Percentiles rank a stretch among this genome's conserved stretches.
Conservation (phyloP, 1,140 invertebrate species). For the Calliopsis andreniformis region DNA sequence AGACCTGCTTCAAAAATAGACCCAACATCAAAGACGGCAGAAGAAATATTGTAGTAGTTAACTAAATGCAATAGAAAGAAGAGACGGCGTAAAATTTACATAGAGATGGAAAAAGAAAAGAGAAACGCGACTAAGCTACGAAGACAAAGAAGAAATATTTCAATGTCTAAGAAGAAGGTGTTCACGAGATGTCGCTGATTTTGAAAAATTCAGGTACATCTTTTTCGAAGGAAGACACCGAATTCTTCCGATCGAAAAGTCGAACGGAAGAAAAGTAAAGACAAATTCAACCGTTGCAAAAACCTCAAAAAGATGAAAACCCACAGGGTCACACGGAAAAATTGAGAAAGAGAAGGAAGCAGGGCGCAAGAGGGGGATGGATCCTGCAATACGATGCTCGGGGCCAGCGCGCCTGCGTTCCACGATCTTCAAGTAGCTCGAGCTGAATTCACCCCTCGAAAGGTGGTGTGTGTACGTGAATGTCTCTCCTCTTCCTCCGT, state of each 20-base stretch:
- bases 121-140: too few relatives aligned
- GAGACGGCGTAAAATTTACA: too few relatives aligned
- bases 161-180: neutral
- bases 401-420: conserved; percentile 66
- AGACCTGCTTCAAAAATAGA: too few relatives aligned
- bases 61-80: neutral
- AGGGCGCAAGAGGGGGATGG: neutral
- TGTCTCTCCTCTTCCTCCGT: neutral
- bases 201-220: too few relatives aligned
- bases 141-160: too few relatives aligned
- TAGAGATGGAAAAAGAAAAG: too few relatives aligned
- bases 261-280: too few relatives aligned
- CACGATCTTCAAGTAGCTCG: conserved; percentile 48
- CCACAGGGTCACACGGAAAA: conserved; percentile 6
- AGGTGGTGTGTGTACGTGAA: conserved; percentile 1
- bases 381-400: conserved; percentile 59
- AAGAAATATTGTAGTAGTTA: too few relatives aligned
- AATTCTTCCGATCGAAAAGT: too few relatives aligned
- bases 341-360: conserved; percentile 14
- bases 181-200: too few relatives aligned
- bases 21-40: too few relatives aligned
- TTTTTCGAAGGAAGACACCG: too few relatives aligned
- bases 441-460: conserved; percentile 45
- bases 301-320: conserved; percentile 1
- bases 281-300: neutral